Base-by-base conservation (phyloP, 2,888 invertebrate genomes). In the Acleris cristana region DNA sequence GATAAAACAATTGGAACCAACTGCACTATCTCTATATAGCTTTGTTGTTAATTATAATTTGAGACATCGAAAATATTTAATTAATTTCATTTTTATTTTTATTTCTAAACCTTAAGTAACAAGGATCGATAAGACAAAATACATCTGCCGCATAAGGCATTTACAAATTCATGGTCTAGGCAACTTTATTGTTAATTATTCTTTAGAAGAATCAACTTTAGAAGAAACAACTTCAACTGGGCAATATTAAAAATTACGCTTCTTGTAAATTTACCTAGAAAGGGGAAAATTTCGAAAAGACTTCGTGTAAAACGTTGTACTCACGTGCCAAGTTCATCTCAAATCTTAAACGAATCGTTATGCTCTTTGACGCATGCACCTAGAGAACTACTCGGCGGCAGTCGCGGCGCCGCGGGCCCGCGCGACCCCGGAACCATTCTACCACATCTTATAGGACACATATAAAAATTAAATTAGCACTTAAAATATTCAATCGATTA, bases 181-280 rank as follows among this genome's bases (percentile, higher is more conserved):
- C 45, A 57, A 52, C 52, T 51, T 55, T 54, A 60, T 60, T 51
- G 19, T 57, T 56, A 56, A 16, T 57, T 61, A 67, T 67, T 63
- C 62, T 67, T 67, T 63, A 53, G 16, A 67, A 67, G 62, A 67
- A 66, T 62, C 23, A 19, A 63, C 51, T 49, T 62, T 67, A 40
- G n/a, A n/a, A 67, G 57, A 64, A 68, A 64, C 48, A 53, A 52
- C 48, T 51, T 59, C 23, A 68, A 68, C 68, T 59, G 68, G 52
- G 59, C 30, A 68, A 68, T 68, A 68, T 68, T 68, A 54, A 68
- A 14, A 55, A 60, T 60, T 68, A 64, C 62, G 60, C 59, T 54
- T 64, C 40, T 68, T 68, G 64, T 68, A 68, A 68, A 68, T 64
- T 68, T 68, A 64, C 40, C 68, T 64, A 64, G 40, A 58, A 66